These are phyloP conservation scores for Molorchus minor DNA, from an alignment of 2,888 invertebrate species.

Conservation along the genomic window DNA sequence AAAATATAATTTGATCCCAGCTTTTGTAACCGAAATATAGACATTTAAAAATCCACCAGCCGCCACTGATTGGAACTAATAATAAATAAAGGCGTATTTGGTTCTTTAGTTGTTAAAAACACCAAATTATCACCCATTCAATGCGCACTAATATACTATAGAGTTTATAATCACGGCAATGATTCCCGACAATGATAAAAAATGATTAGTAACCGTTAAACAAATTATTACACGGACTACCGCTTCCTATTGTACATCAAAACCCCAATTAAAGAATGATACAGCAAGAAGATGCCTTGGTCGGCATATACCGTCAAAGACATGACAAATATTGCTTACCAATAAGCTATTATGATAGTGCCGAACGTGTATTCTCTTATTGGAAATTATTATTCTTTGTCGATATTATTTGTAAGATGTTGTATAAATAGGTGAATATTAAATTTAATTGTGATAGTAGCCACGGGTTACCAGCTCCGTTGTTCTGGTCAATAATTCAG, in stretches of 20 bases:
- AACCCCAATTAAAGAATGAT: constrained; percentile 23
- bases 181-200: too few species aligned
- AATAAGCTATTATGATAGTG: background rate
- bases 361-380: constrained; percentile 4
- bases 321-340: constrained; percentile 10
- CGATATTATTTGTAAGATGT: background rate
- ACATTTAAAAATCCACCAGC: too few species aligned
- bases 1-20: too few species aligned
- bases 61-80: too few species aligned
- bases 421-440: background rate
- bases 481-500: too few species aligned
- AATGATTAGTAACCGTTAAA: constrained; percentile 21
- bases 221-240: constrained; percentile 24
- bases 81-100: too few species aligned
- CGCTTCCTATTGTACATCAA: constrained; percentile 17
- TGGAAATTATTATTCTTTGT: constrained; percentile 10
- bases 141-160: too few species aligned
- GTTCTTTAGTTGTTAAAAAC: too few species aligned
- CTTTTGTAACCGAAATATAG: too few species aligned
- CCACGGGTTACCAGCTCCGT: background rate
- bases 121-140: too few species aligned
- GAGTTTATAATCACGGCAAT: too few species aligned
- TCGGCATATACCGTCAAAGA: background rate
- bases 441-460: background rate
- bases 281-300: constrained; percentile 7